Conservation (phyloP, 37 sponge, comb jelly and placozoan species). For the Axinella damicornis region DNA sequence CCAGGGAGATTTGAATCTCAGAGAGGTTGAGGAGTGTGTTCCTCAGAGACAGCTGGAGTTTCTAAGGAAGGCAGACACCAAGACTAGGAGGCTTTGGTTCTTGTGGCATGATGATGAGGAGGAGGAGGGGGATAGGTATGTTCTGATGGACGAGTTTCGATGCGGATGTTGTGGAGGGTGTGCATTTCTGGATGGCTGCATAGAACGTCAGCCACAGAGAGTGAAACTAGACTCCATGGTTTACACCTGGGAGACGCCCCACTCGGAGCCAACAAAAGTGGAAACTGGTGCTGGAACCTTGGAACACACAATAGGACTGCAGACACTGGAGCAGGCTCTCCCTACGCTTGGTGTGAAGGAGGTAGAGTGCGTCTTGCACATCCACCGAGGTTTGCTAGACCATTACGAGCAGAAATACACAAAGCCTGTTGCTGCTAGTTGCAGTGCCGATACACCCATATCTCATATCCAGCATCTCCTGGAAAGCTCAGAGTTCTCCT, state of each 20-base stretch:
- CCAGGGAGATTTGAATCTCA: slow-evolving; percentile 43
- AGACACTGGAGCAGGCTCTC: slow-evolving; percentile 14
- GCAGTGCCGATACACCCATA: no score
- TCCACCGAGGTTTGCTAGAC: slow-evolving; percentile 38
- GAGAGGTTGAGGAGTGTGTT: slow-evolving; percentile 42
- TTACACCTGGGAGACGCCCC: slow-evolving; percentile 1
- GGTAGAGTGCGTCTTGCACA: not conserved
- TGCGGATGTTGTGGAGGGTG: slow-evolving; percentile 85
- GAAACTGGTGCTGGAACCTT: not conserved
- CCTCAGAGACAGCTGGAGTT: slow-evolving; percentile 62
- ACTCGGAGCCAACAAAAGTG: no score
- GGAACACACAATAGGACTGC: slow-evolving; percentile 3
- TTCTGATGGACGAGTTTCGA: not conserved
- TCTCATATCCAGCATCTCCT: no score
- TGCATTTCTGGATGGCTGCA: slow-evolving; percentile 42
- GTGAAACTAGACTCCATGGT: slow-evolving; percentile 3
- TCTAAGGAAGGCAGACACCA: slow-evolving; percentile 50
- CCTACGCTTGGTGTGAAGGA: not conserved
- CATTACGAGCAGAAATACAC: slow-evolving; percentile 17
- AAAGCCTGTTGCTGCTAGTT: no score
- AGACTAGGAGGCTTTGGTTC: slow-evolving; percentile 63
- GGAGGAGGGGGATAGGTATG: no score
- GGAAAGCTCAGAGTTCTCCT: no score
- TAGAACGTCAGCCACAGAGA: not conserved
- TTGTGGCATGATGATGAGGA: slow-evolving; percentile 34